A percentile compares a stretch with the other conserved stretches of the same genome.
These are phyloP conservation scores for Trialeurodes vaporariorum DNA, from an alignment of 1,140 invertebrate genomes.

Conservation along the genomic window DNA sequence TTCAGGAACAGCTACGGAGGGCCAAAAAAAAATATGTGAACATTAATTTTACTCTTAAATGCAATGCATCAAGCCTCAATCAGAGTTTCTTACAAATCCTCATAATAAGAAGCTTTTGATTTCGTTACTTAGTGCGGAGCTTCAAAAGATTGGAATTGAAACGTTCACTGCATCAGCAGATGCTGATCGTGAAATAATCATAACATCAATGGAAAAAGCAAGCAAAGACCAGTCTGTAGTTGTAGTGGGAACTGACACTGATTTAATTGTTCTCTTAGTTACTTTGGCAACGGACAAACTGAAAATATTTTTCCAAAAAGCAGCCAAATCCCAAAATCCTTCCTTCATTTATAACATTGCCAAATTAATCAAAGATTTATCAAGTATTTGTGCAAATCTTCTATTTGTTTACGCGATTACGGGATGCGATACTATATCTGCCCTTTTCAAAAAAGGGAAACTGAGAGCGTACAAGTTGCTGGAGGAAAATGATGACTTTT, in stretches of 20 bases:
- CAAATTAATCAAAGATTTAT: neutral
- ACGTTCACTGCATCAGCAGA: neutral
- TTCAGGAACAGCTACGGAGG: neutral
- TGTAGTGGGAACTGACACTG: neutral
- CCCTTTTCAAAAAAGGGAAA: neutral
- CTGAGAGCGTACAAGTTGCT: neutral
- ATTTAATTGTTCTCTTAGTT: neutral
- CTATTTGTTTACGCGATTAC: neutral
- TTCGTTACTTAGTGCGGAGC: neutral
- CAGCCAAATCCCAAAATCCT: neutral
- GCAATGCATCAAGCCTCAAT: neutral
- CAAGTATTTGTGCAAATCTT: neutral
- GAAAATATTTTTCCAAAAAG: neutral
- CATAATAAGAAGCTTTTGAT: neutral
- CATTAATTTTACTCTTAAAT: neutral
- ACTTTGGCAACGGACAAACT: neutral
- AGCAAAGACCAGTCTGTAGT: neutral
- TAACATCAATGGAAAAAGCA: neutral
- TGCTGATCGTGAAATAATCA: neutral
- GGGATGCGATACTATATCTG: neutral
- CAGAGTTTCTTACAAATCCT: neutral
- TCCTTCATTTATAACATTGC: neutral
- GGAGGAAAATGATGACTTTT: too few relatives aligned
- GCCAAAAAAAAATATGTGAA: neutral
- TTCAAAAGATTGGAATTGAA: neutral